Evolutionary conservation across 64 coral and sea anemone species (phyloP).

Genomic region (Porites lutea): DNA sequence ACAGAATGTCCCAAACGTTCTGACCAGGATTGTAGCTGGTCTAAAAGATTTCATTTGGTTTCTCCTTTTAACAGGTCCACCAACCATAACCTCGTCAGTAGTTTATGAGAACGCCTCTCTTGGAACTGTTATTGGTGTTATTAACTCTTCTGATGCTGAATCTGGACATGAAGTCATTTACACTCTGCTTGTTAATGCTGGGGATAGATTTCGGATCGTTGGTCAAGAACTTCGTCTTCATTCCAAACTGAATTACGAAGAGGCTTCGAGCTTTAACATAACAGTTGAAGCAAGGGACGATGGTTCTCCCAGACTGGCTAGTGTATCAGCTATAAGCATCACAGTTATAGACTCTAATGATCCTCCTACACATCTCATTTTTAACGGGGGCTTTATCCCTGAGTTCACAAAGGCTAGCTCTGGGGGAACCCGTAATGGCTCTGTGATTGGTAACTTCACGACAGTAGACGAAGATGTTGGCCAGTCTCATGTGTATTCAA

Average conservation of each 20-base stretch:
- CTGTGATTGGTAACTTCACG: conserved; percentile 73
- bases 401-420: conserved; percentile 33
- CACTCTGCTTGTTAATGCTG: conserved; percentile 68
- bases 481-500: conserved; percentile 67
- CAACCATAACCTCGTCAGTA: conserved; percentile 41
- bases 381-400: conserved; percentile 40
- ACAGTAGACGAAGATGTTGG: conserved; percentile 78
- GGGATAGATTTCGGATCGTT: conserved; percentile 62
- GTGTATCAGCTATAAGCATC: conserved; percentile 41
- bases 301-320: conserved; percentile 58
- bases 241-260: conserved; percentile 66
- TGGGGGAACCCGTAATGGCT: conserved; percentile 55
- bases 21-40: neutral
- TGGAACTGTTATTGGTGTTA: conserved; percentile 49
- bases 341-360: conserved; percentile 75
- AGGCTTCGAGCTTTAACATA: conserved; percentile 8
- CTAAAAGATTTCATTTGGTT: neutral
- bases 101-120: conserved; percentile 71
- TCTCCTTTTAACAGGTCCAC: conserved; percentile 32
- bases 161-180: conserved; percentile 53
- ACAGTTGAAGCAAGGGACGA: conserved; percentile 70
- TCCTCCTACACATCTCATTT: conserved; percentile 56
- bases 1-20: too few species aligned
- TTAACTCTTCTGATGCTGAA: conserved; percentile 77
- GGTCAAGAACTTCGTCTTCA: conserved; percentile 35